Conservation (phyloP, 2,888 invertebrate species). For the Aspidiotus destructor region DNA sequence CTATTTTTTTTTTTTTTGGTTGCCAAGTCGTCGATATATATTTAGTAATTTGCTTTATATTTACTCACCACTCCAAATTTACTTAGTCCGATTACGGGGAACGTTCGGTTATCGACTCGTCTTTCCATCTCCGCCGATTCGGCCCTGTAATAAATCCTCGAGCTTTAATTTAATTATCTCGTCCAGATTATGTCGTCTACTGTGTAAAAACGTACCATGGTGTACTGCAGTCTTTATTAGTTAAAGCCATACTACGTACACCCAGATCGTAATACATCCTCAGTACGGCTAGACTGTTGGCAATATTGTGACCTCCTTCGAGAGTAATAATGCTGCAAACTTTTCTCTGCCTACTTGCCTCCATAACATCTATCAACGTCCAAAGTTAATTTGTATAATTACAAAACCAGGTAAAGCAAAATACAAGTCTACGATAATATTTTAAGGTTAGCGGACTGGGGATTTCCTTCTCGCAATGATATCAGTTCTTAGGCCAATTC, state of each 20-base stretch:
- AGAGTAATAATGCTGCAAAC: conserved; percentile 46
- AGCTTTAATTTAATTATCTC: background rate
- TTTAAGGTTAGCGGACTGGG: no score
- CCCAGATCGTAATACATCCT: conserved; percentile 47
- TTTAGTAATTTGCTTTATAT: conserved; percentile 32
- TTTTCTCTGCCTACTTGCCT: conserved; percentile 42
- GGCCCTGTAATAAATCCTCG: background rate
- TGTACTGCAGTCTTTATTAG: conserved; percentile 35
- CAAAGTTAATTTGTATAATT: background rate
- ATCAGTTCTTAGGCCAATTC: no score
- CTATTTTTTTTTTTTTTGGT: no score
- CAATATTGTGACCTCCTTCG: conserved; percentile 48
- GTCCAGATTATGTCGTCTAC: background rate
- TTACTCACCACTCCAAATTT: background rate
- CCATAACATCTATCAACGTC: conserved; percentile 41
- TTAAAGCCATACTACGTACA: conserved; percentile 45
- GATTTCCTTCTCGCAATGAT: no score
- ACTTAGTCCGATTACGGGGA: background rate
- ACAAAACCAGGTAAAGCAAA: conserved; percentile 5
- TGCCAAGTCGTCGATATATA: no score
- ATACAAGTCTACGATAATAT: no score
- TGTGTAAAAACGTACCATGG: background rate
- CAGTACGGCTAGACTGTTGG: conserved; percentile 45
- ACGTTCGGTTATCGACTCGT: background rate
- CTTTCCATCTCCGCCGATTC: background rate